phyloP scores from a whole-genome alignment of 1,140 invertebrate genomes.

The Drosophila novamexicana region DNA sequence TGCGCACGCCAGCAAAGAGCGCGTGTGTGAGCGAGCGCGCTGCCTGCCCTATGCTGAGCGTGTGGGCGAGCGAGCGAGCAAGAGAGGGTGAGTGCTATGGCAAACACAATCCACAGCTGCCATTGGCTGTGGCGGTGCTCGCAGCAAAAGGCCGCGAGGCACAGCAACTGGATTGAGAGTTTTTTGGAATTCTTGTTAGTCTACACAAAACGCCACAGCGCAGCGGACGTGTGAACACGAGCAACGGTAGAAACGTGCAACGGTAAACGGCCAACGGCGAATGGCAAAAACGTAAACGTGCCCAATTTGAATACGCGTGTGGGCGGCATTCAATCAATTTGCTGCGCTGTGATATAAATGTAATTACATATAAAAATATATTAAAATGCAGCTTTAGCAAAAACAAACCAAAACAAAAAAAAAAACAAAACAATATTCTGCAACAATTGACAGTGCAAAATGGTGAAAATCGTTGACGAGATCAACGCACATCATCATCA shows the following conservation, averaged over 20 bases:
- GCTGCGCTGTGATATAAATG: conserved; percentile 39
- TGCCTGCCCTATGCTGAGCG: not conserved
- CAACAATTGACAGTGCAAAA: conserved; percentile 36
- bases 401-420: conserved; percentile 8
- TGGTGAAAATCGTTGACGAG: conserved; percentile 77
- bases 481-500: conserved; percentile 49
- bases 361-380: not conserved
- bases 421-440: conserved; percentile 5
- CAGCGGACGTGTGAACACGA: conserved; percentile 66
- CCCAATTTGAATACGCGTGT: conserved; percentile 42
- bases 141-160: conserved; percentile 34
- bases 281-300: conserved; percentile 13
- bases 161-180: conserved; percentile 60
- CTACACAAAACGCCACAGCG: conserved; percentile 74
- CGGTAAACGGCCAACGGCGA: conserved; percentile 14
- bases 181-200: conserved; percentile 72
- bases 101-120: conserved; percentile 55
- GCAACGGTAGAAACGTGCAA: conserved; percentile 4
- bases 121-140: conserved; percentile 49
- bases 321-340: conserved; percentile 30
- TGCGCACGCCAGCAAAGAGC: not conserved
- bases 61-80: conserved; percentile 9
- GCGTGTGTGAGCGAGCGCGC: conserved; percentile 3
- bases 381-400: conserved; percentile 31
- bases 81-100: conserved; percentile 13